phyloP scores from a whole-genome alignment of 2,888 invertebrate genomes.

The Troides aeacus region DNA sequence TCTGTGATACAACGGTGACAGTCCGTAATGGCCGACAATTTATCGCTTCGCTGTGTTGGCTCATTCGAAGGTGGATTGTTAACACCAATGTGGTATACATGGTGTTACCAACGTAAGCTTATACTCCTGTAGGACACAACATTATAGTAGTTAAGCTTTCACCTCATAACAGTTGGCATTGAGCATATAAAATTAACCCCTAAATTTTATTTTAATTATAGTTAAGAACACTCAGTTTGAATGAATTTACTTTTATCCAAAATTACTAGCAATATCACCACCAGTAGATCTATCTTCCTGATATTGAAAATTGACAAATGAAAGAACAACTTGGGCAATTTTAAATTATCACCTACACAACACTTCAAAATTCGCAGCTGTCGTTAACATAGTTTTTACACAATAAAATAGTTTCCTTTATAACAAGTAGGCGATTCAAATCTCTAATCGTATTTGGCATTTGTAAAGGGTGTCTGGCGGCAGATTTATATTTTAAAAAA shows the following conservation, averaged over 20 bases:
- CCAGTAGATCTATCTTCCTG: no score
- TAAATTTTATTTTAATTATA: neutral
- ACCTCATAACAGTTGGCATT: no score
- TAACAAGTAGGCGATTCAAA: no score
- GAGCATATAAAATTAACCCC: neutral
- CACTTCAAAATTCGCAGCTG: neutral
- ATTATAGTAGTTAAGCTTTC: neutral
- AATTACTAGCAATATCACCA: no score
- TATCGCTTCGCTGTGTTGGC: slow-evolving; percentile 50
- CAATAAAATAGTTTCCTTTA: no score
- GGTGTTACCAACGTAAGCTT: slow-evolving; percentile 1
- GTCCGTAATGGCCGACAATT: slow-evolving; percentile 63
- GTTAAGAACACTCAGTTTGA: no score
- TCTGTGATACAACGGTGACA: slow-evolving; percentile 62
- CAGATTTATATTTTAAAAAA: no score
- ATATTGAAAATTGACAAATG: neutral
- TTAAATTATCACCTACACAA: neutral
- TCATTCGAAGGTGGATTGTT: slow-evolving; percentile 31
- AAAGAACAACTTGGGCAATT: neutral
- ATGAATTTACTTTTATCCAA: no score
- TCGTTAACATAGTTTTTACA: no score
- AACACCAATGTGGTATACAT: slow-evolving; percentile 4
- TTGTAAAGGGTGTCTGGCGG: no score
- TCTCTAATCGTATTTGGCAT: no score
- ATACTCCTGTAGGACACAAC: neutral